Percentiles rank a stretch among this genome's conserved stretches.
These are phyloP conservation scores for Lutjanus erythropterus DNA, from an alignment of 2,113 vertebrate species.

Conservation along the genomic window DNA sequence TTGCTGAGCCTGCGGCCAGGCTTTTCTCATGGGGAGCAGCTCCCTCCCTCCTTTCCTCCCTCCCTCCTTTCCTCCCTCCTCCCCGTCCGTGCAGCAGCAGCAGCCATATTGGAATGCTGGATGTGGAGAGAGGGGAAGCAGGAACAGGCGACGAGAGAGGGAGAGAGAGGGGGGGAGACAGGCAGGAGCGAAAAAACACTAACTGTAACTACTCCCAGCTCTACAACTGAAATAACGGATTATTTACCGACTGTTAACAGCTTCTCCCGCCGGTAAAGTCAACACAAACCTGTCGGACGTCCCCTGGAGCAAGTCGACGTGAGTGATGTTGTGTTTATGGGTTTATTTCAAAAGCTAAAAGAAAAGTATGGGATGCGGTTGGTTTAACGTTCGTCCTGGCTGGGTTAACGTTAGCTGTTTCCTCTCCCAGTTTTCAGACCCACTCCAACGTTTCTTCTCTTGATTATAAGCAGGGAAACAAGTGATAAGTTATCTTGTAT, in stretches of 20 bases:
- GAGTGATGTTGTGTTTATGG: constrained; percentile 62
- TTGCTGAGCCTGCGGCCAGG: constrained; percentile 25
- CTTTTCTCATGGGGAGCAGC: constrained; percentile 31
- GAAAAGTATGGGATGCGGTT: constrained; percentile 58
- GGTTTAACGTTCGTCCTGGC: constrained; percentile 33
- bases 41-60: neutral
- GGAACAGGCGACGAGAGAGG: constrained; percentile 69
- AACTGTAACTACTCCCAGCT: constrained; percentile 38
- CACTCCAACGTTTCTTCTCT: neutral
- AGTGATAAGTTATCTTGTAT: neutral
- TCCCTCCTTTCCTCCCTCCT: neutral
- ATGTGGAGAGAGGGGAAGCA: constrained; percentile 76
- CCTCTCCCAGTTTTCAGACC: constrained; percentile 5
- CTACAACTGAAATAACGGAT: constrained; percentile 54
- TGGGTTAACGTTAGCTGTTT: constrained; percentile 35
- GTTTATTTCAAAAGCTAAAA: constrained; percentile 47
- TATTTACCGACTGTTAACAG: constrained; percentile 12
- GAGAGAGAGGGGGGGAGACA: constrained; percentile 34
- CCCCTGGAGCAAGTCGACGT: constrained; percentile 54
- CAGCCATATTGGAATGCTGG: constrained; percentile 84
- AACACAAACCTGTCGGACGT: constrained; percentile 24
- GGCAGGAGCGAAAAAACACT: constrained; percentile 45
- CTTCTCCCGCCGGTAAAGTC: constrained; percentile 50
- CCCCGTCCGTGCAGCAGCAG: constrained; percentile 47
- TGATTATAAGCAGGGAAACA: neutral